These are phyloP conservation scores for Spermophilus dauricus DNA, from an alignment of 2,113 vertebrate genomes.

Conservation along the genomic window DNA sequence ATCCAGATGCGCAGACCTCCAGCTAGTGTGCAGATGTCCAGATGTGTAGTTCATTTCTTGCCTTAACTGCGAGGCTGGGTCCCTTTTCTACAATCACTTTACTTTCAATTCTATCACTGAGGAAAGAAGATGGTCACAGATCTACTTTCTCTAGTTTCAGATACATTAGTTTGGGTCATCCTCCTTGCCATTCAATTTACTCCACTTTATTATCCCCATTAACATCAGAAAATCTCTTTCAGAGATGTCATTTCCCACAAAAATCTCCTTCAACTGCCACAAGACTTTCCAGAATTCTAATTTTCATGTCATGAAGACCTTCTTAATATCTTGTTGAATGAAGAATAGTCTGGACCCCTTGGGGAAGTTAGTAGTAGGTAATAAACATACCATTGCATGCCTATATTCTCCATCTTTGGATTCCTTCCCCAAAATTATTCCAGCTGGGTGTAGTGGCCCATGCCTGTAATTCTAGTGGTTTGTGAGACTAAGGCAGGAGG, in stretches of 20 bases:
- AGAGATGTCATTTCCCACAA: not conserved
- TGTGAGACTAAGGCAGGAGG: too few species aligned
- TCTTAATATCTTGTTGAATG: not conserved
- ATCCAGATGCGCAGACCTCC: too few species aligned
- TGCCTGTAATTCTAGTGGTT: too few species aligned
- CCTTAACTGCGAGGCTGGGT: not conserved
- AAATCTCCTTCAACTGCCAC: not conserved
- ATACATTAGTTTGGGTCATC: not conserved
- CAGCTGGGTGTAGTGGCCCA: too few species aligned
- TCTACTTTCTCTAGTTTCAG: not conserved
- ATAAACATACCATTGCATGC: not conserved
- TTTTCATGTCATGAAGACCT: not conserved
- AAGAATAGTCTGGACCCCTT: not conserved
- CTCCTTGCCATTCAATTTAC: not conserved
- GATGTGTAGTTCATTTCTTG: not conserved
- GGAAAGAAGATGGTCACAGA: not conserved
- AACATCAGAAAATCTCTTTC: not conserved
- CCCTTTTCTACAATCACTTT: not conserved
- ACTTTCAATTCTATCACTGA: not conserved
- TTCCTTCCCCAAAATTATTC: not conserved
- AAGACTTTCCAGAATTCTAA: not conserved
- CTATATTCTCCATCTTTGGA: not conserved
- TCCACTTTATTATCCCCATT: not conserved
- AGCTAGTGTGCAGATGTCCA: not conserved
- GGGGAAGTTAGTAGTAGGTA: not conserved